Evolutionary conservation across 2,797 vertebrate genomes (phyloP).

Genomic region (Miichthys miiuy): DNA sequence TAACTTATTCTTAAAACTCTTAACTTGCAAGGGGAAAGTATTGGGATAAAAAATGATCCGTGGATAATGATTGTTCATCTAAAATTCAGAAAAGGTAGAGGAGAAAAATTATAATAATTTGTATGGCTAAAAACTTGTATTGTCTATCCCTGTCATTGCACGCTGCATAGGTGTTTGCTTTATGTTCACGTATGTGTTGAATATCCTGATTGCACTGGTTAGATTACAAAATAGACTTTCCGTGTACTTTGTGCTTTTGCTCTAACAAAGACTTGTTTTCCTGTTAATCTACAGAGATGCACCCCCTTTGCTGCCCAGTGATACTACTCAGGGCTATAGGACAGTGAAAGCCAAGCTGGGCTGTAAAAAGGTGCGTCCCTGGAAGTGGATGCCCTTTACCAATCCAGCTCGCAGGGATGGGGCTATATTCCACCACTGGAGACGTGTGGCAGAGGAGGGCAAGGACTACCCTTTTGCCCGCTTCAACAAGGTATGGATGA

Average conservation of each 20-base stretch:
- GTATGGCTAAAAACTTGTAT: neutral
- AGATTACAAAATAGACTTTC: neutral
- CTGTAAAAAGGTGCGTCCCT: constrained; percentile 97
- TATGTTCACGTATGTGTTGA: neutral
- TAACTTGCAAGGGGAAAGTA: neutral
- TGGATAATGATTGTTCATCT: neutral
- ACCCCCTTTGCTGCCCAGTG: constrained; percentile 95
- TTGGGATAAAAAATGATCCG: neutral
- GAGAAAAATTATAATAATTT: too few species aligned
- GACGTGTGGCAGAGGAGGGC: constrained; percentile 95
- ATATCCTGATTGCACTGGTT: neutral
- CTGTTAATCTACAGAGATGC: constrained; percentile 88
- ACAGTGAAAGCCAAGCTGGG: constrained; percentile 98
- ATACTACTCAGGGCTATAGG: constrained; percentile 97
- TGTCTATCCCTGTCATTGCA: neutral
- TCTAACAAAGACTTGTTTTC: constrained; percentile 6
- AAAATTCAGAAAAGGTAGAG: neutral
- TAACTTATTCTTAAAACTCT: neutral
- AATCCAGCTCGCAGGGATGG: constrained; percentile 98
- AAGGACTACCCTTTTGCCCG: constrained; percentile 98
- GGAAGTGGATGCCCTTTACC: constrained; percentile 99
- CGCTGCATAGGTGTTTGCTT: neutral
- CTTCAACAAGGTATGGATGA: constrained; percentile 92
- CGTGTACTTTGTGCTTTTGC: neutral
- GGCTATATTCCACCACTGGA: constrained; percentile 98